Evolutionary conservation across 2,113 vertebrate genomes (phyloP), one percentile per base, ranked within the genome.

Genomic region (Ailuropoda melanoleuca): DNA sequence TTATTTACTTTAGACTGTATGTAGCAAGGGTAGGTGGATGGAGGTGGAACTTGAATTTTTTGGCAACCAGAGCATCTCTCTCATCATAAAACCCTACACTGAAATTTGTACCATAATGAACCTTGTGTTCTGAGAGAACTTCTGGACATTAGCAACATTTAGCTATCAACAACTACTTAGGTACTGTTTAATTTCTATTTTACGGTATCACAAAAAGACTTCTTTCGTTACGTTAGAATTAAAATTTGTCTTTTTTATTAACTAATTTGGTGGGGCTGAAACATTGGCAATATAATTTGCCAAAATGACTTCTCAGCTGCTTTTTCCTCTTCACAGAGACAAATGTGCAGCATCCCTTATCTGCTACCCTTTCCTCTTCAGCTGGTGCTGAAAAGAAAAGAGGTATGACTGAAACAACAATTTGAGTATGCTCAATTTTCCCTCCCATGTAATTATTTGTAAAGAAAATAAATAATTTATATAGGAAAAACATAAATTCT

Each of bases 171-270:
- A 86, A 50, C 31, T 37, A 82, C 8, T 8, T 8, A 0, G 23
- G 21, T 37, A 56, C 66, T 92, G 4, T 58, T 97, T 89, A 70
- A 56, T 96, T 90, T 84, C n/a, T 87, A 80, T 77, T 97, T 94
- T 93, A 90, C 53, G 84, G 37, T 93, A 13, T 66, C 46, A 84
- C 75, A 75, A 88, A 94, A 97, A 58, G 6, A 0, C 7, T 26
- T 56, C 9, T 9, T 88, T 83, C 43, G 64, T 26, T 46, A 29
- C 18, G 13, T 72, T n/a, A 87, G 29, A 91, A 88, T 68, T 66
- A 80, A 74, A 94, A 82, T 84, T 39, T 91, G 17, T 46, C 56
- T 82, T 83, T 37, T 34, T 86, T 58, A 75, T 82, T 55, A 93
- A 39, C 64, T 85, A 95, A 77, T 18, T 19, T 26, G 39, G 15